A percentile compares a stretch with the other conserved stretches of the same genome.
These are phyloP conservation scores for Conchocele bisecta DNA, from an alignment of 2,888 invertebrate species.

Conservation along the genomic window DNA sequence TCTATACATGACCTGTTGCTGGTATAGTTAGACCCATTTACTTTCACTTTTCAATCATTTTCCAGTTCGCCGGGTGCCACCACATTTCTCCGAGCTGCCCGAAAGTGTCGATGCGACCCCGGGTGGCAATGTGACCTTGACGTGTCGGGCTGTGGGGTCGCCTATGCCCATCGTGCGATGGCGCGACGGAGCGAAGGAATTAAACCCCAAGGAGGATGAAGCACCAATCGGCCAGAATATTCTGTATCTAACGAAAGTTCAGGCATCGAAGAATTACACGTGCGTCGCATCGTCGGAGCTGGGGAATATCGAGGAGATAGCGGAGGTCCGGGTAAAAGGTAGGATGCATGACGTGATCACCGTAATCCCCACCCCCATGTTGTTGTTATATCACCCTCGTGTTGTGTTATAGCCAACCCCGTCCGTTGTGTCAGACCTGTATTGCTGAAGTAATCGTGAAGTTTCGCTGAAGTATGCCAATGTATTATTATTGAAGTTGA, in stretches of 20 bases:
- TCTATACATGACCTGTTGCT: too few relatives aligned
- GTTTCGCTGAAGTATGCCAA: too few relatives aligned
- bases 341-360: too few relatives aligned
- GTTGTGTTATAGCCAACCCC: too few relatives aligned
- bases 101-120: slow-evolving; percentile 88
- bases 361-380: too few relatives aligned
- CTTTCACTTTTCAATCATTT: too few relatives aligned
- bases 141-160: slow-evolving; percentile 98
- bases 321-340: slow-evolving; percentile 98
- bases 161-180: slow-evolving; percentile 98
- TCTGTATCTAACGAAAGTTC: slow-evolving; percentile 92
- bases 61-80: slow-evolving; percentile 96
- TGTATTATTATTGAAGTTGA: too few relatives aligned
- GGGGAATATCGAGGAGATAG: slow-evolving; percentile 92
- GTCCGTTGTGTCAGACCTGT: too few relatives aligned
- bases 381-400: too few relatives aligned
- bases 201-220: slow-evolving; percentile 89
- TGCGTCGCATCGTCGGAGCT: slow-evolving; percentile 97
- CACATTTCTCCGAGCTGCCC: slow-evolving; percentile 97
- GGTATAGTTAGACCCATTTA: too few relatives aligned
- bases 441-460: too few relatives aligned
- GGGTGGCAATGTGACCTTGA: slow-evolving; percentile 94
- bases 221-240: slow-evolving; percentile 89
- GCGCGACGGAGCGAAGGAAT: slow-evolving; percentile 85
- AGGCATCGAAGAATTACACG: slow-evolving; percentile 97